A percentile compares a stretch with the other conserved stretches of the same genome.
Conservation (phyloP, 2,113 vertebrate species). For the Polypterus bichir region DNA sequence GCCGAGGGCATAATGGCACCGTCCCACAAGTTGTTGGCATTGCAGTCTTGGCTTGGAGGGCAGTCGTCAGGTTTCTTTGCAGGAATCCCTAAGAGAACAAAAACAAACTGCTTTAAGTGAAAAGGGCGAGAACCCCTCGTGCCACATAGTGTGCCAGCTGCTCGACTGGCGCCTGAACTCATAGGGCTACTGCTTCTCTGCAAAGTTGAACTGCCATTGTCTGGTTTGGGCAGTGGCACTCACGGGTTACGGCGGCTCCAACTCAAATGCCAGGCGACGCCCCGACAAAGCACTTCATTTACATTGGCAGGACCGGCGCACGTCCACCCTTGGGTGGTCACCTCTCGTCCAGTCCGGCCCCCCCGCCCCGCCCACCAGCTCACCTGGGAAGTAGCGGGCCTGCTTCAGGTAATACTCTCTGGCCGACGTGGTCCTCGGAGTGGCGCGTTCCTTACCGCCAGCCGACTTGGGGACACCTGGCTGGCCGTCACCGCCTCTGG, state of each 20-base stretch:
- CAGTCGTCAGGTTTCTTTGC: conserved; percentile 62
- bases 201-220: no score
- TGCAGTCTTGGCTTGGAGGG: conserved; percentile 58
- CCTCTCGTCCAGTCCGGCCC: no score
- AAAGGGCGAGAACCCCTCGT: no score
- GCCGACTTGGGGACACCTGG: conserved; percentile 52
- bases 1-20: conserved; percentile 49
- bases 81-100: conserved; percentile 55
- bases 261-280: no score
- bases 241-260: no score
- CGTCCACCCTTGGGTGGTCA: no score
- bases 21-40: conserved; percentile 58
- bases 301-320: no score
- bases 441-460: conserved; percentile 54
- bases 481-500: conserved; percentile 47
- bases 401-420: conserved; percentile 82
- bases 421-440: conserved; percentile 53
- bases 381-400: conserved; percentile 84
- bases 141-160: no score
- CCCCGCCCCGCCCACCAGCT: conserved; percentile 11
- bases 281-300: no score
- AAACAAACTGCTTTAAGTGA: not conserved
- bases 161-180: no score
- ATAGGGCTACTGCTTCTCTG: no score
- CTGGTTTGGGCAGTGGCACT: no score